Evolutionary conservation across 2,888 invertebrate species (phyloP), one percentile per base, ranked within the genome.

Genomic region (Xestia sexstrigata): DNA sequence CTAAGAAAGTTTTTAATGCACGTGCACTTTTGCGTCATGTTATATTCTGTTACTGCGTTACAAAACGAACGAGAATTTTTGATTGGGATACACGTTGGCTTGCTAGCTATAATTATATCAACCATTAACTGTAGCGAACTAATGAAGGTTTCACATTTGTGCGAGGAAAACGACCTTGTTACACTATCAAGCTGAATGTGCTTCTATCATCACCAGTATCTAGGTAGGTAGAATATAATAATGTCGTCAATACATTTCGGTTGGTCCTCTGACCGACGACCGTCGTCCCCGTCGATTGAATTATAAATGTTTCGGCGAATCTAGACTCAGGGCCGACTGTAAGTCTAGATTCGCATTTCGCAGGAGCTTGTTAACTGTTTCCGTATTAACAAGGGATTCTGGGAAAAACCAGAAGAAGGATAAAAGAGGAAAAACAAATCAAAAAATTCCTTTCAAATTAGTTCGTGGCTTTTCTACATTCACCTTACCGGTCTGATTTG

Each of bases 21-120:
- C 30, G 13, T 69, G 49, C 42, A 69, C 1, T 47, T 11, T 13
- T 6, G 17, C 2, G 8, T 2, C 26, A 23, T 20, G 39, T 39
- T n/a, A 4, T 55, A 39, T 67, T 42, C 5, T 62, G 13, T 77
- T 68, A 42, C 17, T 30, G 3, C 30, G n/a, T 76, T 69, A 52
- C 42, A 45, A 42, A 76, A 62, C 23, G 26, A 26, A 39, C 6
- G 30, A 23, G 60, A 69, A 52, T 69, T 23, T 52, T 23, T 45
- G 15, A 62, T 69, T 20, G 60, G 49, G 42, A 60, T 49, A 42
- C 77, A 68, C 20, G 47, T 49, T 15, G n/a, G 47, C 20, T 60
- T 58, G 39, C 1, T 60, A 9, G 1, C 60, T 9, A 20, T 42
- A 30, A 30, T 76, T 76, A 30, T 63, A 35, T 26, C 26, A 8